Percentiles rank a stretch among this genome's conserved stretches.
phyloP scores from a whole-genome alignment of 2,888 invertebrate genomes.

The Calliopum simillimum region DNA sequence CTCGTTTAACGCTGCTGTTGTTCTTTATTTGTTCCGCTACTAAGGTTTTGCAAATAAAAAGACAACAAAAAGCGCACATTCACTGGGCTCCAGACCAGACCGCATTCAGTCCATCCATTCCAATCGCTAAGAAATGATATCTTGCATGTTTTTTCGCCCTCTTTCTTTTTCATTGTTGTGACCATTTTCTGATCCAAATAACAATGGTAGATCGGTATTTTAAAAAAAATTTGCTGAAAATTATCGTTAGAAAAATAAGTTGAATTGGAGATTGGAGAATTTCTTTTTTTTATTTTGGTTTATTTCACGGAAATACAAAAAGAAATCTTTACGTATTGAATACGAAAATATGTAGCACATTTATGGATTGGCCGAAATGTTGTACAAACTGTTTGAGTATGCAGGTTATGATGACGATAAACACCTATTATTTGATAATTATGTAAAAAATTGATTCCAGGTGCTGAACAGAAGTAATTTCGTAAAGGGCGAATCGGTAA shows the following conservation, averaged over 20 bases:
- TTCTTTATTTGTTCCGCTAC: constrained; percentile 25
- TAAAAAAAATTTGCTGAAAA: background rate
- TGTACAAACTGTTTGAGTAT: background rate
- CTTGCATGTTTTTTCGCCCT: background rate
- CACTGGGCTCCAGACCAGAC: constrained; percentile 3
- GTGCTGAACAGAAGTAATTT: too few relatives aligned
- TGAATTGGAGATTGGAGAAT: too few relatives aligned
- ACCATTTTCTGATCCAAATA: constrained; percentile 2
- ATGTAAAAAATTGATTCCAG: too few relatives aligned
- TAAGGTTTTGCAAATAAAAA: constrained; percentile 16
- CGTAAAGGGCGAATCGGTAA: too few relatives aligned
- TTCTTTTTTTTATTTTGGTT: too few relatives aligned
- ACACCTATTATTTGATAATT: too few relatives aligned
- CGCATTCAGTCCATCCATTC: background rate
- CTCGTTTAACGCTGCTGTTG: constrained; percentile 29
- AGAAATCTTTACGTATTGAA: background rate
- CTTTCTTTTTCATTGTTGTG: background rate
- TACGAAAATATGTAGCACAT: background rate
- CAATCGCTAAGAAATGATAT: background rate
- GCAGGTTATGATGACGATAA: too few relatives aligned
- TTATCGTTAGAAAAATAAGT: background rate
- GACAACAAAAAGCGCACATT: constrained; percentile 7
- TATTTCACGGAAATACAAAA: background rate
- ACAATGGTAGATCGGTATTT: background rate
- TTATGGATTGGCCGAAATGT: constrained; percentile 15